These are phyloP conservation scores for Cotesia chilonis DNA, from an alignment of 1,140 invertebrate genomes.

Conservation along the genomic window DNA sequence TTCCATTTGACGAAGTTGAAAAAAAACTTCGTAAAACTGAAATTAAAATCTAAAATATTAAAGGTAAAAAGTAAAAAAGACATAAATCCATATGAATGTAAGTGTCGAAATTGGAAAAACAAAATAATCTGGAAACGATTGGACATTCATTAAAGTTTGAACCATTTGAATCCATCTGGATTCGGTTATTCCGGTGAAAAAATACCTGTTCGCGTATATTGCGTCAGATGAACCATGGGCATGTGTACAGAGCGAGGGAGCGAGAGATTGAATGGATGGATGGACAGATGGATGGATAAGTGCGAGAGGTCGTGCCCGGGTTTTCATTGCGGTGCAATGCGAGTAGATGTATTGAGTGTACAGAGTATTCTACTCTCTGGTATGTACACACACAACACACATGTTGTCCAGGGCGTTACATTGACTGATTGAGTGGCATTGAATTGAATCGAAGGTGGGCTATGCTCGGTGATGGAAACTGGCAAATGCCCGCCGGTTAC, in stretches of 20 bases:
- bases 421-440: constrained; percentile 66
- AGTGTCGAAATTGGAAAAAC: neutral
- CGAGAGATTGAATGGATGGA: neutral
- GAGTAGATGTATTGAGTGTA: neutral
- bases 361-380: neutral
- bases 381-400: constrained; percentile 30
- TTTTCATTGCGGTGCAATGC: constrained; percentile 6
- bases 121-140: constrained; percentile 2
- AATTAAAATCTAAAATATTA: no score
- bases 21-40: neutral
- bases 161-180: neutral
- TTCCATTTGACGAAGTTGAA: neutral
- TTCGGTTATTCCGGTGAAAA: neutral
- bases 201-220: neutral
- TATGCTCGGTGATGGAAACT: constrained; percentile 43
- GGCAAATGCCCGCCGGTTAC: constrained; percentile 54
- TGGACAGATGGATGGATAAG: neutral
- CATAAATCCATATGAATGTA: no score
- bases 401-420: constrained; percentile 54
- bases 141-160: constrained; percentile 6
- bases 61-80: no score
- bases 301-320: constrained; percentile 9
- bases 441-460: constrained; percentile 61
- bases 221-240: neutral
- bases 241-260: neutral